A percentile compares a stretch with the other conserved stretches of the same genome.
Conservation (phyloP, 2,888 invertebrate genomes). For the Caenorhabditis zanzibari region DNA sequence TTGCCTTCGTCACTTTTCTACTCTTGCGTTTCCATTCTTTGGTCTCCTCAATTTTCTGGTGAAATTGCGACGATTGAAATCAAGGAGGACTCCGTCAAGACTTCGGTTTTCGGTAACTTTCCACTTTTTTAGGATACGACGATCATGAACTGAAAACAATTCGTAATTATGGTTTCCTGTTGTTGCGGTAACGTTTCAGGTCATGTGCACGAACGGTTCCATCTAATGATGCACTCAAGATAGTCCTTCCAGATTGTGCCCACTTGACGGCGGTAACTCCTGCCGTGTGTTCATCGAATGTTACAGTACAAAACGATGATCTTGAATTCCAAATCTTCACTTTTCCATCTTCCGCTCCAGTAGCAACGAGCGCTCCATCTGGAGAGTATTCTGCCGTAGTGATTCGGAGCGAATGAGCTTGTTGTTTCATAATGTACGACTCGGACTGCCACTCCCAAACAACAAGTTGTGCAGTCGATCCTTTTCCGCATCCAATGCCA, state of each 20-base stretch:
- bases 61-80: slow-evolving; percentile 92
- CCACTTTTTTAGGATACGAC: slow-evolving; percentile 93
- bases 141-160: slow-evolving; percentile 87
- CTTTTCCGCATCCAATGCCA: slow-evolving; percentile 87
- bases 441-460: slow-evolving; percentile 88
- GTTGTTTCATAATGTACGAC: slow-evolving; percentile 97
- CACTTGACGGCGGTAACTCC: slow-evolving; percentile 91
- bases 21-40: slow-evolving; percentile 65
- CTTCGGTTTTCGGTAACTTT: slow-evolving; percentile 95
- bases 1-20: slow-evolving; percentile 30
- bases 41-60: slow-evolving; percentile 84
- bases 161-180: too few relatives aligned
- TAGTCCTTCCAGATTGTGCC: slow-evolving; percentile 93
- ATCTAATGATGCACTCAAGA: slow-evolving; percentile 95
- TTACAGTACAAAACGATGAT: slow-evolving; percentile 95
- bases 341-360: slow-evolving; percentile 95
- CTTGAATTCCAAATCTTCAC: slow-evolving; percentile 90
- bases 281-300: slow-evolving; percentile 94
- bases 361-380: slow-evolving; percentile 93
- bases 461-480: slow-evolving; percentile 71
- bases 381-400: slow-evolving; percentile 93
- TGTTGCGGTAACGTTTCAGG: slow-evolving; percentile 90
- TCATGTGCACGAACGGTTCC: slow-evolving; percentile 98
- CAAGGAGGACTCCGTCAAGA: slow-evolving; percentile 94
- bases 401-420: slow-evolving; percentile 95